phyloP scores from a whole-genome alignment of 2,113 vertebrate genomes.

The Salvelinus namaycush region DNA sequence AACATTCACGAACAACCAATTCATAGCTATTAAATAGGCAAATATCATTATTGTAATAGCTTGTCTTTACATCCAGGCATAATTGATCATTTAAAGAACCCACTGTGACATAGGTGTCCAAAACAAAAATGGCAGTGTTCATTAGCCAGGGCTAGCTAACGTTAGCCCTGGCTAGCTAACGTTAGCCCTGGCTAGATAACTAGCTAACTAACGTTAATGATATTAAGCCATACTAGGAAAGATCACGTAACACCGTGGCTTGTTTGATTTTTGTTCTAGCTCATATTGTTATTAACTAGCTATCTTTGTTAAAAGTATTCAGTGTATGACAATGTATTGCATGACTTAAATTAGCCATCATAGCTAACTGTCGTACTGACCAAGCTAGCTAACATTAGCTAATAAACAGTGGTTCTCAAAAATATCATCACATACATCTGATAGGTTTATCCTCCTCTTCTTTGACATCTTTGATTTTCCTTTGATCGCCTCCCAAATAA shows the following conservation, averaged over 20 bases:
- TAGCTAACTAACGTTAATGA: too few species aligned
- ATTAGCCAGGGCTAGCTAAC: too few species aligned
- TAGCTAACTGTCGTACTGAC: background rate
- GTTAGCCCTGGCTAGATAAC: background rate
- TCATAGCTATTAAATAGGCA: background rate
- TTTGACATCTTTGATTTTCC: conserved; percentile 87
- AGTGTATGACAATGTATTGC: background rate
- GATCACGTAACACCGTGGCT: too few species aligned
- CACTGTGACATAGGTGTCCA: too few species aligned
- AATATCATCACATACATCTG: conserved; percentile 74
- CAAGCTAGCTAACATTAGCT: background rate
- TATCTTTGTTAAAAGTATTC: background rate
- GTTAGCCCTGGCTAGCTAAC: too few species aligned
- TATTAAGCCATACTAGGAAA: too few species aligned
- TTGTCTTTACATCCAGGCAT: background rate
- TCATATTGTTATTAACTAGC: background rate
- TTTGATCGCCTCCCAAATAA: conserved; percentile 89
- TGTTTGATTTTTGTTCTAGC: background rate
- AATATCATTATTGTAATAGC: background rate
- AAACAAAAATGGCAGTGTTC: background rate
- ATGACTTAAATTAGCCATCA: background rate
- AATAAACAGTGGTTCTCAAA: background rate
- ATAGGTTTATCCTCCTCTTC: conserved; percentile 91
- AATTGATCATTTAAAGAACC: too few species aligned
- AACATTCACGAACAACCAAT: background rate